Base-by-base conservation (phyloP, 2,888 invertebrate genomes). In the Conops quadrifasciatus region DNA sequence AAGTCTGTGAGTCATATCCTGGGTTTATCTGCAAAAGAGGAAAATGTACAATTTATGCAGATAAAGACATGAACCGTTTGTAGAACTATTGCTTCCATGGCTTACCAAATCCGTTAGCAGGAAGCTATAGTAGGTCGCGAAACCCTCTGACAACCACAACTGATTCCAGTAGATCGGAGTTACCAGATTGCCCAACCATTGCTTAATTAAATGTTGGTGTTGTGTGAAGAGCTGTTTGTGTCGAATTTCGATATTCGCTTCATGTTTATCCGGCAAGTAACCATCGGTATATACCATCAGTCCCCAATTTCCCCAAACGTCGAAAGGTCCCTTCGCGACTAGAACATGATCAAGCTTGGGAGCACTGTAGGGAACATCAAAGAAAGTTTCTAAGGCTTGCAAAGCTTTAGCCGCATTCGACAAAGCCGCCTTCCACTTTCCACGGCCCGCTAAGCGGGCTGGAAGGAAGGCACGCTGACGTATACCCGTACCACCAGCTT, bases 241-340 rank as follows among this genome's bases (percentile, higher is more conserved):
- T 15, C 15, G 19, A 49, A 49, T 19, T 11, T 53, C 62, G 67
- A 87, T 83, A 75, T 89, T 88, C 80, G 89, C 88, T 72, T 87
- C 89, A 0, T 69, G 71, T 7, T 87, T 76, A 72, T 88, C 87
- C 16, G 68, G 69, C 58, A 74, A 75, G 19, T 60, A 67, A 58
- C 75, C 0, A 28, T 43, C 45, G 7, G 87, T 76, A 89, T 89
- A 80, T 2, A 92, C 92, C 16, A 94, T 91, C 19, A 95, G 85
- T 15, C 95, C 95, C 94, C 95, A 95, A 82, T 95, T 96, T 82
- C 95, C 95, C 94, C 95, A 95, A 45, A 94, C 95, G 51, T 92
- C 91, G 72, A 63, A 49, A 74, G 66, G 2, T 60, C 67, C 21
- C 70, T 64, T 28, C 64, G 51, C 66, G 15, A 26, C 13, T 4